Percentiles rank a stretch among this genome's conserved stretches.
Evolutionary conservation across 2,888 invertebrate species (phyloP).

Genomic region (Lasioglossum lativentre): DNA sequence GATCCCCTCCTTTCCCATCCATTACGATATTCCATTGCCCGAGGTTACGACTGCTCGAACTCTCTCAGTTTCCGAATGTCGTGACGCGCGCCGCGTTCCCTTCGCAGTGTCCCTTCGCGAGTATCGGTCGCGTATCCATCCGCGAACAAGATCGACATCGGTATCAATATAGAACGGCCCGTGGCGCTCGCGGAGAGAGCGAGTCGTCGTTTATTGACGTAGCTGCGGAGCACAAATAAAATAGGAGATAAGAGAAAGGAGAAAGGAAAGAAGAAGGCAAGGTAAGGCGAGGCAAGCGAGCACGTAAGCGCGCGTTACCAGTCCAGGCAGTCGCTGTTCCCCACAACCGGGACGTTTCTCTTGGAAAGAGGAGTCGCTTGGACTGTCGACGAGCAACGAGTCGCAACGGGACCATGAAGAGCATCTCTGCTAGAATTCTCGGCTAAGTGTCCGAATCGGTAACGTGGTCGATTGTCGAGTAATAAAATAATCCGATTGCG

Average conservation of each 20-base stretch:
- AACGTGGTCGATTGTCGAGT: background rate
- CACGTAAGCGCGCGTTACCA: conserved; percentile 6
- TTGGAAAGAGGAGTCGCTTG: background rate
- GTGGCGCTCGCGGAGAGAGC: background rate
- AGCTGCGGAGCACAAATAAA: background rate
- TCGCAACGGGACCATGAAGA: conserved; percentile 9
- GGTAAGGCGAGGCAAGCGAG: background rate
- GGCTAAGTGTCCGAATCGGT: background rate
- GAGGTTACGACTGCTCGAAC: background rate
- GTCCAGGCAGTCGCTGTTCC: background rate
- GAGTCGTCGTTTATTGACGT: background rate
- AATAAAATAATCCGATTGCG: background rate
- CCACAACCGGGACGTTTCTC: background rate
- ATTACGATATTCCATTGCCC: conserved; percentile 26
- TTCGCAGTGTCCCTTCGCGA: background rate
- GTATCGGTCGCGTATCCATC: background rate
- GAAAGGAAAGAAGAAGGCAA: background rate
- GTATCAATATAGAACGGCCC: background rate
- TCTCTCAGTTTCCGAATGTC: background rate
- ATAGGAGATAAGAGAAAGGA: conserved; percentile 2
- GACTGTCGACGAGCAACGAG: background rate
- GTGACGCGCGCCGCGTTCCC: background rate
- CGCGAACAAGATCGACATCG: background rate
- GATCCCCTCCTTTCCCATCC: conserved; percentile 10
- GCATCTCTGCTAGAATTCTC: background rate